These are phyloP conservation scores for Chondrilla cf. caribensis DNA, from an alignment of 37 sponge, comb jelly and placozoan genomes.

Conservation along the genomic window DNA sequence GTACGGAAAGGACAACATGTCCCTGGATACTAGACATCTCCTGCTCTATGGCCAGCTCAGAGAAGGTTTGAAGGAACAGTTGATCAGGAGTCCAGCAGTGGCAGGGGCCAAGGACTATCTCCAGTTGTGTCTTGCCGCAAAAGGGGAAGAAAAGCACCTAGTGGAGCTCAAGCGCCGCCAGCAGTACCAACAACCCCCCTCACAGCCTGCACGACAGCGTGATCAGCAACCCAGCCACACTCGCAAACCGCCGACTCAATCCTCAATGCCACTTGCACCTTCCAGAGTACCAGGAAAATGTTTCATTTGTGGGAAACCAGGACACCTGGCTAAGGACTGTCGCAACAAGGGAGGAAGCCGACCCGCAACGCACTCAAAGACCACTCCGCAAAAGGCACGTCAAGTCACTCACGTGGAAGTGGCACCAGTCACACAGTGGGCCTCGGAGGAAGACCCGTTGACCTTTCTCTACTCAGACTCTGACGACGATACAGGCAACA, in stretches of 20 bases:
- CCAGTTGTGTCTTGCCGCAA: conserved; percentile 22
- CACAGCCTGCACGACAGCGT: neutral
- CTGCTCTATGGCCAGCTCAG: conserved; percentile 27
- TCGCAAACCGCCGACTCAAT: neutral
- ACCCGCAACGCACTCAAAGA: neutral
- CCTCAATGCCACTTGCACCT: neutral
- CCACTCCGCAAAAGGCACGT: neutral
- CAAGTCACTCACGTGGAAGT: neutral
- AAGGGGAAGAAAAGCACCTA: conserved; percentile 21
- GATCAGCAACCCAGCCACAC: too few species aligned
- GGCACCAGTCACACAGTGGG: neutral
- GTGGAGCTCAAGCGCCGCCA: conserved; percentile 3
- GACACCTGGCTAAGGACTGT: neutral
- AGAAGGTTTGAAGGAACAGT: neutral
- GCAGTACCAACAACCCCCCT: conserved; percentile 19
- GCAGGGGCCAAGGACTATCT: conserved; percentile 14
- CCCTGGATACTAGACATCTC: conserved; percentile 23
- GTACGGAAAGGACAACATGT: conserved; percentile 37
- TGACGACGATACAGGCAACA: neutral
- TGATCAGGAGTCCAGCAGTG: conserved; percentile 23
- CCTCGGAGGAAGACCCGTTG: neutral
- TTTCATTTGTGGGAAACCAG: conserved; percentile 19
- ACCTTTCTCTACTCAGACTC: neutral
- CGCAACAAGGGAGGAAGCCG: neutral
- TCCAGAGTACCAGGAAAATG: neutral